phyloP scores from a whole-genome alignment of 2,888 invertebrate species.

The Mactromeris polynyma region DNA sequence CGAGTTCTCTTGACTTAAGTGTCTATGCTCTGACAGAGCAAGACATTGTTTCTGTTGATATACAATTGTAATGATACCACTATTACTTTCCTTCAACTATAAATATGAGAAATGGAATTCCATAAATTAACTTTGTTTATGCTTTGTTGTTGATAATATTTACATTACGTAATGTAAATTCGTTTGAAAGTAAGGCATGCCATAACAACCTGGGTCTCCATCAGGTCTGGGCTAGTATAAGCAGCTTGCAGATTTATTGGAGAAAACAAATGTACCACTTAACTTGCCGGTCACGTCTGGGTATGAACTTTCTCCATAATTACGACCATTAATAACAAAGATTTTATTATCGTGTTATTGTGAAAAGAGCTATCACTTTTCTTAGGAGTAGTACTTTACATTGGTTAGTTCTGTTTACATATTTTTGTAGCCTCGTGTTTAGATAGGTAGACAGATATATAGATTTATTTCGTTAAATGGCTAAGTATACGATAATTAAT shows the following conservation, averaged over 20 bases:
- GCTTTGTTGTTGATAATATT: not conserved
- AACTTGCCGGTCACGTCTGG: not conserved
- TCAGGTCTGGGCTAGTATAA: not conserved
- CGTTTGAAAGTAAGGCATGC: not conserved
- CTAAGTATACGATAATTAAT: no score
- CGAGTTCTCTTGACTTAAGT: no score
- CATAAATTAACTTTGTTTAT: not conserved
- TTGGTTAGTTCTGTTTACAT: not conserved
- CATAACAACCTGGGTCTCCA: not conserved
- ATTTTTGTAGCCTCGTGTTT: not conserved
- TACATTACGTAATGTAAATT: constrained; percentile 12
- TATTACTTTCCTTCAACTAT: not conserved
- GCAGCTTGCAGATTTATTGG: not conserved
- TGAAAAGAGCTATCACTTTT: not conserved
- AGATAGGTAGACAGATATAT: no score
- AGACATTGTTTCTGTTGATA: not conserved
- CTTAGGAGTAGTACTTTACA: not conserved
- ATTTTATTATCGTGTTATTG: not conserved
- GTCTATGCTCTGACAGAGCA: not conserved
- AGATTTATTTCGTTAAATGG: no score
- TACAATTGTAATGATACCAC: not conserved
- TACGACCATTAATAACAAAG: not conserved
- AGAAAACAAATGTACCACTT: not conserved
- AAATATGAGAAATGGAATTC: not conserved
- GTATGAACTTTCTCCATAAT: not conserved